phyloP scores from a whole-genome alignment of 2,888 invertebrate genomes.

The Ophion obscuratus region DNA sequence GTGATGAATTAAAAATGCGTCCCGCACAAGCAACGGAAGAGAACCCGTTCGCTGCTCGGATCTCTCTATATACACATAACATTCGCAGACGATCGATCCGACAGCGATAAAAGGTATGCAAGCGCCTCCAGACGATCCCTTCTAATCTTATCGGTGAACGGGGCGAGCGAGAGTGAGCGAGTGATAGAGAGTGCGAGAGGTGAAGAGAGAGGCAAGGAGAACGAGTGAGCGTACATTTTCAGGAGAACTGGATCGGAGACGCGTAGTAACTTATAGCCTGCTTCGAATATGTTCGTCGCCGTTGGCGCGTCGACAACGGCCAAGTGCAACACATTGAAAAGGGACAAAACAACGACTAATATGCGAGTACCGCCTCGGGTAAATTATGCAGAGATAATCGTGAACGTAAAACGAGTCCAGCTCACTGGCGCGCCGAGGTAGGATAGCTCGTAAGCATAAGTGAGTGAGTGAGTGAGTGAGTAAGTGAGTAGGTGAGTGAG shows the following conservation, averaged over 20 bases:
- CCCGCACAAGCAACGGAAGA: slow-evolving; percentile 41
- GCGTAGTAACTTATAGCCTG: slow-evolving; percentile 31
- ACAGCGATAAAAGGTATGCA: slow-evolving; percentile 58
- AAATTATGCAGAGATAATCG: slow-evolving; percentile 65
- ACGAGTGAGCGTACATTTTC: slow-evolving; percentile 22
- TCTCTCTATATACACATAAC: slow-evolving; percentile 4
- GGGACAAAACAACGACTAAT: slow-evolving; percentile 54
- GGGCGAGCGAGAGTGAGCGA: slow-evolving; percentile 2
- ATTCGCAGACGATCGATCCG: slow-evolving; percentile 60
- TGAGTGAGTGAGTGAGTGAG: not conserved
- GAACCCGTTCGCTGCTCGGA: slow-evolving; percentile 49
- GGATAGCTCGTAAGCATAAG: not conserved
- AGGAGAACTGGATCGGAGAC: slow-evolving; percentile 61
- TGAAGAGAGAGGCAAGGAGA: slow-evolving; percentile 35
- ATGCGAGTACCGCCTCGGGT: slow-evolving; percentile 59
- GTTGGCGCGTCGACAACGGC: slow-evolving; percentile 41
- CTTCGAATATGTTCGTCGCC: slow-evolving; percentile 42
- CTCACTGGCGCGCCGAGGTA: slow-evolving; percentile 10
- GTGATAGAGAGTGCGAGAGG: slow-evolving; percentile 13
- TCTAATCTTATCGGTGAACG: slow-evolving; percentile 61
- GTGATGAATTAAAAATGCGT: not conserved
- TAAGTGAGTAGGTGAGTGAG: slow-evolving; percentile 9
- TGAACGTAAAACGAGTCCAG: slow-evolving; percentile 58
- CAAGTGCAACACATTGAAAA: slow-evolving; percentile 51
- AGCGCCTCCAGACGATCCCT: slow-evolving; percentile 55